These are phyloP conservation scores for Napeogenes sylphis DNA, from an alignment of 2,888 invertebrate genomes.

Conservation along the genomic window DNA sequence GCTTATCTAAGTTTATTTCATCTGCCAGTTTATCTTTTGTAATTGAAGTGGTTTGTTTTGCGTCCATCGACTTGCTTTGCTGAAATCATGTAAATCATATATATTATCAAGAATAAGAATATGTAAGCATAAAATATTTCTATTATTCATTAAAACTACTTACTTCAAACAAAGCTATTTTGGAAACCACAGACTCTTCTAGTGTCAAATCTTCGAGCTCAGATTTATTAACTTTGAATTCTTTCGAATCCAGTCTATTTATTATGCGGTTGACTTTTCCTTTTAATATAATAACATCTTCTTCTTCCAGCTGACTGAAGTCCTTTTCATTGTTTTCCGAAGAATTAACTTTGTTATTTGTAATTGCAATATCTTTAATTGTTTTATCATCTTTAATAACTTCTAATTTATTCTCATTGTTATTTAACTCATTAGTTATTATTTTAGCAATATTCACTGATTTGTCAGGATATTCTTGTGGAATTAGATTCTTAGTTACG, in stretches of 20 bases:
- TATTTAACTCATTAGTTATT: no score
- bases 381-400: no score
- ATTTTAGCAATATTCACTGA: no score
- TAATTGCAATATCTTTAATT: no score
- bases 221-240: constrained; percentile 27
- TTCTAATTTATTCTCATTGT: no score
- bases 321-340: constrained; percentile 12
- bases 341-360: no score
- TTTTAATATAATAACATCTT: constrained; percentile 43
- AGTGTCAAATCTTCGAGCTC: constrained; percentile 43
- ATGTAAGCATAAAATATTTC: background rate
- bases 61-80: constrained; percentile 36
- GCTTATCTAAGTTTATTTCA: constrained; percentile 32
- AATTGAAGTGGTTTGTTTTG: constrained; percentile 27
- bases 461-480: no score
- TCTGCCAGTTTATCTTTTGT: constrained; percentile 21
- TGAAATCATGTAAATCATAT: constrained; percentile 29
- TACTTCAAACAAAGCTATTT: constrained; percentile 68
- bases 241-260: constrained; percentile 37
- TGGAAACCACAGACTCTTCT: constrained; percentile 53
- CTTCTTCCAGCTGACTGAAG: constrained; percentile 26
- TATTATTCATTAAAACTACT: constrained; percentile 25
- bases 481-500: no score
- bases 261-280: constrained; percentile 54
- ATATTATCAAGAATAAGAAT: no score